Conservation (phyloP, 2,888 invertebrate genomes). For the Andrena bicolor region DNA sequence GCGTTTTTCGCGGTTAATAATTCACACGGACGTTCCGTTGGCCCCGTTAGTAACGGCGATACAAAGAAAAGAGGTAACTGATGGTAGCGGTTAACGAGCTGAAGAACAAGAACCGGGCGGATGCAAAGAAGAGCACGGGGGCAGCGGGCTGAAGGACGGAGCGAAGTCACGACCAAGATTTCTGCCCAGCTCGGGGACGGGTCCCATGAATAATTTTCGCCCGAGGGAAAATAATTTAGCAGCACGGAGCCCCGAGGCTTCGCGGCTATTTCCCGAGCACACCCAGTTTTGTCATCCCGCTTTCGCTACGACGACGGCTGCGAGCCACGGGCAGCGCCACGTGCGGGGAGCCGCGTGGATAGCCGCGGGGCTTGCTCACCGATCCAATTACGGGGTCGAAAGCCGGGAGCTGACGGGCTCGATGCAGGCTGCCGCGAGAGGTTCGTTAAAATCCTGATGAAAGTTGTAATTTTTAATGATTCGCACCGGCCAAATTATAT, state of each 20-base stretch:
- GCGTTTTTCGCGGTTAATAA: slow-evolving; percentile 41
- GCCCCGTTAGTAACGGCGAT: slow-evolving; percentile 23
- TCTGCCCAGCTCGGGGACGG: slow-evolving; percentile 51
- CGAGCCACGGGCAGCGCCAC: slow-evolving; percentile 12
- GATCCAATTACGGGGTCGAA: slow-evolving; percentile 58
- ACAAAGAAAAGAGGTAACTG: slow-evolving; percentile 52
- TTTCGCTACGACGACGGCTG: slow-evolving; percentile 36
- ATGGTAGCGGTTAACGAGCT: slow-evolving; percentile 64
- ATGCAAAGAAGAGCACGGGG: slow-evolving; percentile 10
- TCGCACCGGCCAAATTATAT: slow-evolving; percentile 23
- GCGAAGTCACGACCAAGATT: slow-evolving; percentile 64
- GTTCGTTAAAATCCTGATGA: slow-evolving; percentile 57
- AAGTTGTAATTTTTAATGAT: slow-evolving; percentile 52
- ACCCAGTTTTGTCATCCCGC: slow-evolving; percentile 53
- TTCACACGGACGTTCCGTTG: slow-evolving; percentile 29
- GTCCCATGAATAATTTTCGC: slow-evolving; percentile 76
- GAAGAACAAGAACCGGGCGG: slow-evolving; percentile 47
- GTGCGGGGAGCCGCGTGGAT: not conserved
- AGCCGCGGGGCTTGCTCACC: slow-evolving; percentile 19
- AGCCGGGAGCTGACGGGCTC: slow-evolving; percentile 27
- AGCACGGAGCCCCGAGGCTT: slow-evolving; percentile 44
- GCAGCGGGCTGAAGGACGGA: slow-evolving; percentile 49
- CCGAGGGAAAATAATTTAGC: slow-evolving; percentile 74
- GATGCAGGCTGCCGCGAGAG: slow-evolving; percentile 42
- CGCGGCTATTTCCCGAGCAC: slow-evolving; percentile 49